Conservation (phyloP, 1,140 invertebrate species). For the Microplitis mediator region DNA sequence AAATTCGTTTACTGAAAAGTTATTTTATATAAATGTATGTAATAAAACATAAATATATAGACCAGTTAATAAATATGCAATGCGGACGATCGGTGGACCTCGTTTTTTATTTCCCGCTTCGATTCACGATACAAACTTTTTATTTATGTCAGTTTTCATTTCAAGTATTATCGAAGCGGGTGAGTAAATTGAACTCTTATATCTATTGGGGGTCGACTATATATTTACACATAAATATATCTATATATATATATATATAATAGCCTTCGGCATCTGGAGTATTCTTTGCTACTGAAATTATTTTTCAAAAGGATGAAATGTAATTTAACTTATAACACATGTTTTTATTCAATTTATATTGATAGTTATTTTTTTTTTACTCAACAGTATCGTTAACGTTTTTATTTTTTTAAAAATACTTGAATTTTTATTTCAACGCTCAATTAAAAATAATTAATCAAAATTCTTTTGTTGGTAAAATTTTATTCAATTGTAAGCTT, state of each 20-base stretch:
- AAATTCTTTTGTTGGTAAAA: no score
- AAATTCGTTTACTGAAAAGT: neutral
- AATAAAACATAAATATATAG: no score
- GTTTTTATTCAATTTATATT: neutral
- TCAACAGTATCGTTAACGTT: neutral
- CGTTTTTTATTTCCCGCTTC: neutral
- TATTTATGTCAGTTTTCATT: neutral
- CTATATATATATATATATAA: neutral
- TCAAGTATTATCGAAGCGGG: neutral
- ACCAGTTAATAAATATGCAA: neutral
- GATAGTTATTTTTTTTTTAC: no score
- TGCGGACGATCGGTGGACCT: slow-evolving; percentile 3
- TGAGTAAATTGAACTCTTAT: neutral
- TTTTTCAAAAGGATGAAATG: neutral
- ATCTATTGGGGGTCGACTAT: neutral
- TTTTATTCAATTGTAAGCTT: no score
- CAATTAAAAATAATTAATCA: no score
- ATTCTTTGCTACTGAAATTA: neutral
- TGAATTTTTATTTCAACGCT: no score
- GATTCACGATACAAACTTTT: neutral
- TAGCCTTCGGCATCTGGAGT: slow-evolving; percentile 19
- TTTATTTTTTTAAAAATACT: neutral
- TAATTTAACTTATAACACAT: neutral
- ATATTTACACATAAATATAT: no score
- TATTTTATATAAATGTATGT: no score